phyloP scores from a whole-genome alignment of 2,888 invertebrate species.

The Drosophila imparisetae region DNA sequence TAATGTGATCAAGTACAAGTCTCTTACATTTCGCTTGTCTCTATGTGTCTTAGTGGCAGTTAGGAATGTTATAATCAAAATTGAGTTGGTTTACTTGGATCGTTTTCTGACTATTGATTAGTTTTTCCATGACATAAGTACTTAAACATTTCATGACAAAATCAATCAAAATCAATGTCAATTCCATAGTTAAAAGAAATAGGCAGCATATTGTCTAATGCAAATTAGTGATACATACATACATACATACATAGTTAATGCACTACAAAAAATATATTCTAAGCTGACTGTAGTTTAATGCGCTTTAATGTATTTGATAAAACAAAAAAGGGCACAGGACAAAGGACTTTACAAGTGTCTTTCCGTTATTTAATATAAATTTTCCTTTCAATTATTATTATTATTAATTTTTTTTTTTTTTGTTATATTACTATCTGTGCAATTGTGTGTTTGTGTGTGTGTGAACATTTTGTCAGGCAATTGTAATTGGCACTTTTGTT shows the following conservation, averaged over 20 bases:
- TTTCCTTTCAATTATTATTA: slow-evolving; percentile 2
- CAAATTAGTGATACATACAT: slow-evolving; percentile 1
- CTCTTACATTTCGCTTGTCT: neutral
- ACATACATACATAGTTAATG: slow-evolving; percentile 5
- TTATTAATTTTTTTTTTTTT: neutral
- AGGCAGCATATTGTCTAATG: slow-evolving; percentile 24
- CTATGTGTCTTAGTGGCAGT: slow-evolving; percentile 27
- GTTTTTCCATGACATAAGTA: neutral
- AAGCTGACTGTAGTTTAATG: slow-evolving; percentile 4
- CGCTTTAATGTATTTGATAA: slow-evolving; percentile 1
- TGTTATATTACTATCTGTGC: slow-evolving; percentile 24
- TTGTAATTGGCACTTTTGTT: slow-evolving; percentile 69
- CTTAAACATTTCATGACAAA: neutral
- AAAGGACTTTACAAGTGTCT: slow-evolving; percentile 3
- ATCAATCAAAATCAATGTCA: slow-evolving; percentile 3
- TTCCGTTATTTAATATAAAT: neutral
- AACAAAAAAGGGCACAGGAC: neutral
- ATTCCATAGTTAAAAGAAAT: slow-evolving; percentile 10
- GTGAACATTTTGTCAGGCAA: slow-evolving; percentile 58
- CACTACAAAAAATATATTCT: slow-evolving; percentile 3
- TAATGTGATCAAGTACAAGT: slow-evolving; percentile 8
- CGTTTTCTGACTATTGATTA: neutral
- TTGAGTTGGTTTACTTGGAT: neutral
- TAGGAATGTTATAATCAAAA: slow-evolving; percentile 11
- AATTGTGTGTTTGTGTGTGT: neutral